Evolutionary conservation across 1,140 invertebrate genomes (phyloP).

Genomic region (Asbolus verrucosus): DNA sequence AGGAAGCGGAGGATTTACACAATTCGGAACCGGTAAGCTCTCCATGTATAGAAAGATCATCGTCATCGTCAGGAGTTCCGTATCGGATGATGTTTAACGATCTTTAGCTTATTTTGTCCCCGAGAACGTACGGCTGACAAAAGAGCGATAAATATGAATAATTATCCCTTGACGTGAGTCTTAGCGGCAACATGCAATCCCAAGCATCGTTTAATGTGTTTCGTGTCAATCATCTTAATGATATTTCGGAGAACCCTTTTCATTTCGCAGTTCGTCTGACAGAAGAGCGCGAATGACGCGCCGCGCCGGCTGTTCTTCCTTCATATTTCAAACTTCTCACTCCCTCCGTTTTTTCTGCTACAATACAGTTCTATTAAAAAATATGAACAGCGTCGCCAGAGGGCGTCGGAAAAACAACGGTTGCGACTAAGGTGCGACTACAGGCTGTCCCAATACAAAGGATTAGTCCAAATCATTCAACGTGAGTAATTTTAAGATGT

Average conservation of each 20-base stretch:
- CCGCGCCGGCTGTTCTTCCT: conserved; percentile 55
- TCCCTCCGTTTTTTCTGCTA: conserved; percentile 7
- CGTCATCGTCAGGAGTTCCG: conserved; percentile 13
- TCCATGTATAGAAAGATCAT: no score
- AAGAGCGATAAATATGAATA: conserved; percentile 60
- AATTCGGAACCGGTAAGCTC: no score
- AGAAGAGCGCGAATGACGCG: conserved; percentile 54
- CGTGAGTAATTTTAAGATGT: no score
- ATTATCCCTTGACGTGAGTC: conserved; percentile 58
- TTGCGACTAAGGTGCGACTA: no score
- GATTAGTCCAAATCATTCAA: no score
- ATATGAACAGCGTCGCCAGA: no score
- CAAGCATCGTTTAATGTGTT: conserved; percentile 63
- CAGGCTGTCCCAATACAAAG: no score
- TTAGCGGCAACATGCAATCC: conserved; percentile 59
- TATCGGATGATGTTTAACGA: conserved; percentile 33
- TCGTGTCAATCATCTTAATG: conserved; percentile 63
- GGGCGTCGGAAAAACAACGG: no score
- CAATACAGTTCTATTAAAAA: conserved; percentile 31
- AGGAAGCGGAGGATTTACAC: no score
- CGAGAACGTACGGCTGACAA: conserved; percentile 41
- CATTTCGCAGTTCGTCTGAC: conserved; percentile 59
- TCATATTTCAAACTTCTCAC: conserved; percentile 48
- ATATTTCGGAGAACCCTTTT: conserved; percentile 63
- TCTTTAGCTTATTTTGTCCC: conserved; percentile 44